These are phyloP conservation scores for Chelon auratus DNA, from an alignment of 2,797 vertebrate species.

Conservation along the genomic window DNA sequence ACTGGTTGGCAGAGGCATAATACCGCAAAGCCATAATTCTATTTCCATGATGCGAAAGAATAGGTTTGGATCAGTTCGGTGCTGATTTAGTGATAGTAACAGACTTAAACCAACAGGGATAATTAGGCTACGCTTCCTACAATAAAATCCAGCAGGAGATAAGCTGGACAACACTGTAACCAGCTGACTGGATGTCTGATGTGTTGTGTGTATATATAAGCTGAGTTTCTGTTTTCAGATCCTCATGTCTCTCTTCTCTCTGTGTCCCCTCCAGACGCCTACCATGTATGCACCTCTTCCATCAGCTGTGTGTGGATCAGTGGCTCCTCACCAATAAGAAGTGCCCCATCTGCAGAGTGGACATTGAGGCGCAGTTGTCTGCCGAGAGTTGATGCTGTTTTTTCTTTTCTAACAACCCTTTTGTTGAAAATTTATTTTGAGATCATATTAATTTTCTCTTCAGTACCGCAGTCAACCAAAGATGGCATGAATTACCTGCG, in stretches of 20 bases:
- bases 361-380: slow-evolving; percentile 99
- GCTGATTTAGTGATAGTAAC: not conserved
- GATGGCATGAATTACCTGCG: slow-evolving; percentile 98
- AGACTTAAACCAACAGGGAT: not conserved
- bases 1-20: too few relatives aligned
- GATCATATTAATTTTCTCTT: slow-evolving; percentile 86
- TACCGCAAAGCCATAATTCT: too few relatives aligned
- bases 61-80: not conserved
- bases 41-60: not conserved
- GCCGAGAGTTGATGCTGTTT: slow-evolving; percentile 98
- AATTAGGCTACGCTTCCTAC: not conserved
- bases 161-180: not conserved
- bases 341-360: slow-evolving; percentile 99
- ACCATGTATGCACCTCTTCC: slow-evolving; percentile 99
- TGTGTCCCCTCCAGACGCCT: slow-evolving; percentile 87
- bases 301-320: slow-evolving; percentile 99
- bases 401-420: slow-evolving; percentile 84
- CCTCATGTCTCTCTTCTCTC: not conserved
- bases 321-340: slow-evolving; percentile 99
- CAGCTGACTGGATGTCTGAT: not conserved
- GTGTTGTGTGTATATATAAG: not conserved
- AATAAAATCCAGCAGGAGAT: not conserved
- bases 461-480: slow-evolving; percentile 99
- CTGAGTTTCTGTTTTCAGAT: not conserved
- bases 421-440: slow-evolving; percentile 86